Percentiles rank a stretch among this genome's conserved stretches.
Conservation (phyloP, 2,888 invertebrate species). For the Drosophila mercatorum region DNA sequence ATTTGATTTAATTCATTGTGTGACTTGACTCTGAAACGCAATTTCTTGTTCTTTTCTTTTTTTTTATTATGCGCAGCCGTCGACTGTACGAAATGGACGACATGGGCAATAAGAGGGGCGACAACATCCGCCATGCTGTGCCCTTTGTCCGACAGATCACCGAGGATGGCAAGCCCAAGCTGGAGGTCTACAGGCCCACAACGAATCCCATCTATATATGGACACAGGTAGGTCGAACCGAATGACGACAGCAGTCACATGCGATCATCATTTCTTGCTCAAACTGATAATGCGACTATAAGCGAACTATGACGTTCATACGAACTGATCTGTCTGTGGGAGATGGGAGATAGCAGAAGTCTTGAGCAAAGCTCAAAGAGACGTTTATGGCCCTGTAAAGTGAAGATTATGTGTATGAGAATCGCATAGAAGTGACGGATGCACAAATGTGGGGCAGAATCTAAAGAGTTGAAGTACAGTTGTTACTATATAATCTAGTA, state of each 20-base stretch:
- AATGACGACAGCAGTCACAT: conserved; percentile 17
- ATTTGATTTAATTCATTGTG: conserved; percentile 3
- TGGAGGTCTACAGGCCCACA: conserved; percentile 86
- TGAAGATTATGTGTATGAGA: neutral
- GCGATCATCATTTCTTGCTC: neutral
- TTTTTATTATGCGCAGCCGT: conserved; percentile 66
- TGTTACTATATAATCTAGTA: neutral
- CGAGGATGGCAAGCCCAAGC: conserved; percentile 87
- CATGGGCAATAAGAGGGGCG: conserved; percentile 86
- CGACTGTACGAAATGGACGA: conserved; percentile 88
- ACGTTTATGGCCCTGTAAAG: neutral
- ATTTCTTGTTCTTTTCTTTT: conserved; percentile 26
- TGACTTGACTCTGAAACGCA: conserved; percentile 32
- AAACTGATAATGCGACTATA: conserved; percentile 5
- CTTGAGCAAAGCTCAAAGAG: neutral
- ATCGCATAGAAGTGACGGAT: neutral
- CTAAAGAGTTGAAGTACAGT: neutral
- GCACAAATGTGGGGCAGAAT: neutral
- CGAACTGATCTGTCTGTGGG: neutral
- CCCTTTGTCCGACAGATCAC: conserved; percentile 88
- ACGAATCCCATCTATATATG: conserved; percentile 86
- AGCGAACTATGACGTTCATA: conserved; percentile 22
- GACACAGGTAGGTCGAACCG: conserved; percentile 84
- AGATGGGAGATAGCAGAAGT: too few relatives aligned
- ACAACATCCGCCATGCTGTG: conserved; percentile 87